Base-by-base conservation (phyloP, 2,797 vertebrate species). In the Macrochelys suwanniensis region DNA sequence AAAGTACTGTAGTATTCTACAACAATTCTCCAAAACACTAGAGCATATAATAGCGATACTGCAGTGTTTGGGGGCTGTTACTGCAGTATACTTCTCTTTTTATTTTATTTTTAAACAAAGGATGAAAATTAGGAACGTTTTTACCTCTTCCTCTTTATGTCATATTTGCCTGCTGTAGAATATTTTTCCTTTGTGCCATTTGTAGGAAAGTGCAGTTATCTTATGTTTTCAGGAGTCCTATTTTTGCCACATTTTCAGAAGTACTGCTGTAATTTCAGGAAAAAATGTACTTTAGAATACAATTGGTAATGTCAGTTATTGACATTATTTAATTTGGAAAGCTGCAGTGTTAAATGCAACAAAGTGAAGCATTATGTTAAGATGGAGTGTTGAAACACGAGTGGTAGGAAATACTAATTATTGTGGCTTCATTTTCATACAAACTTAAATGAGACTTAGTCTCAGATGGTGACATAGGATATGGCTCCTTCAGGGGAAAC, bases 401-500 rank as follows among this genome's bases (percentile, higher is more conserved):
- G 85, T 90, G 77, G 68, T 90, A 89, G 92, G 84, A 95, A 96
- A 89, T 84, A 82, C 77, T 90, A 59, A 89, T 86, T 95, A 93
- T 42, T 76, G 88, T 61, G 80, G 87, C 82, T 96, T 96, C 97
- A 90, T 96, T 96, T 97, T 96, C 93, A 95, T 87, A 59, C 91
- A 94, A 89, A 96, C 80, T 79, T 95, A 96, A 95, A 88, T 90
- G 87, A 92, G 94, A 5, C 84, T 96, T 37, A 11, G 93, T 88
- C 82, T 96, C 92, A 96, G 96, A 97, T 94, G 88, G 84, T 94
- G 91, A 98, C 97, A 97, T 96, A 97, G 25, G 93, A 96, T 95
- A 95, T 59, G 85, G 91, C 88, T 96, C 89, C 90, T 91, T 84
- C 92, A 96, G 96, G 87, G 85, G 85, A 93, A 95, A 86, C 94